Percentiles rank a stretch among this genome's conserved stretches.
Evolutionary conservation across 1,140 invertebrate species (phyloP).

Genomic region (Asobara japonica): DNA sequence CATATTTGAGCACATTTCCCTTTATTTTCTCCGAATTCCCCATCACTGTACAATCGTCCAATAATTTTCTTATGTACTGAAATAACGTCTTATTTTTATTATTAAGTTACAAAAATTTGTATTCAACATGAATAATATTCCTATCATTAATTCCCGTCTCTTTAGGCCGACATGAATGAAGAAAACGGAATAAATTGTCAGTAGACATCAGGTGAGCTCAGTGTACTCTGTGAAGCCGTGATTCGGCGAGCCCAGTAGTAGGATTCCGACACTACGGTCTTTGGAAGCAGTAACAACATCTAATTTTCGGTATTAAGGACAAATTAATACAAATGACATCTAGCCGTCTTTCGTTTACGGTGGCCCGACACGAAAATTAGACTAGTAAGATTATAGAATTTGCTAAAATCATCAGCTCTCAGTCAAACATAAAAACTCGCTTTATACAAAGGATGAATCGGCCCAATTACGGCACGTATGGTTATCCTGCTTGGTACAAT

Average conservation of each 20-base stretch:
- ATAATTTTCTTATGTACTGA: not conserved
- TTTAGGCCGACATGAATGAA: conserved; percentile 3
- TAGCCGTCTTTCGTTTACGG: too few species aligned
- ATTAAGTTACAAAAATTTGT: conserved; percentile 10
- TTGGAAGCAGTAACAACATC: conserved; percentile 68
- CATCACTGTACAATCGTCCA: not conserved
- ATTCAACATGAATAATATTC: conserved; percentile 14
- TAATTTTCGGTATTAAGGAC: conserved; percentile 39
- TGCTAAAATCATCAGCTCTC: too few species aligned
- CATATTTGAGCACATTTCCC: not conserved
- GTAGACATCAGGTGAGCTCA: conserved; percentile 65
- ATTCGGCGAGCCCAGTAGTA: conserved; percentile 66
- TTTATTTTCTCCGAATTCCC: not conserved
- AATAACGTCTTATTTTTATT: not conserved
- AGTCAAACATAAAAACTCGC: too few species aligned
- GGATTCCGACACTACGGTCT: conserved; percentile 67
- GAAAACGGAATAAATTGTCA: not conserved
- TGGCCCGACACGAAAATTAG: too few species aligned
- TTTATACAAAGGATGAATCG: too few species aligned
- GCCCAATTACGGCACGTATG: too few species aligned
- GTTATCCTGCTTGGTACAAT: too few species aligned
- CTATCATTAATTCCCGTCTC: not conserved
- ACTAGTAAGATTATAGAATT: too few species aligned
- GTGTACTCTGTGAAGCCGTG: conserved; percentile 68
- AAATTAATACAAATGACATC: too few species aligned